phyloP scores from a whole-genome alignment of 2,888 invertebrate genomes.

The Meloe dianella region DNA sequence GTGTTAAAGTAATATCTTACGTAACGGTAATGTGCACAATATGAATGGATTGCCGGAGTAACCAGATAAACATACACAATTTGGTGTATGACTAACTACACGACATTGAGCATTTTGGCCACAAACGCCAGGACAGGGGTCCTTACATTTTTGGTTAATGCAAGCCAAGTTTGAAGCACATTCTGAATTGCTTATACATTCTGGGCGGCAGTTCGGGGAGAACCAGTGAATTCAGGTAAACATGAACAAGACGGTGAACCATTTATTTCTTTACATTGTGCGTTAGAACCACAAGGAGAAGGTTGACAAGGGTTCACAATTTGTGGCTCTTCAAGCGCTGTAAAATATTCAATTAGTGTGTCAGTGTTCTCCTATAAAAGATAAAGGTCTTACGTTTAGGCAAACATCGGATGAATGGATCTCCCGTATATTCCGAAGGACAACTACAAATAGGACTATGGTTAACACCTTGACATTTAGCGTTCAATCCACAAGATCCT shows the following conservation, averaged over 20 bases:
- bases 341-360: constrained; percentile 14
- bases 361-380: background rate
- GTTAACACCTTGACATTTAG: constrained; percentile 72
- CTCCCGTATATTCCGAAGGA: constrained; percentile 69
- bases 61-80: constrained; percentile 73
- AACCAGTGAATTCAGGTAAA: constrained; percentile 69
- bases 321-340: constrained; percentile 37
- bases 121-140: constrained; percentile 85
- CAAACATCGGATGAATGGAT: constrained; percentile 64
- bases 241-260: constrained; percentile 76
- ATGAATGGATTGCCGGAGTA: constrained; percentile 79
- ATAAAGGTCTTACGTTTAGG: constrained; percentile 52
- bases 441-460: constrained; percentile 77
- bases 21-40: constrained; percentile 60
- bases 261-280: constrained; percentile 68
- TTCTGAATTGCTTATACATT: constrained; percentile 71
- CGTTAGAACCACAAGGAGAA: constrained; percentile 59
- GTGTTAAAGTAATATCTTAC: constrained; percentile 41
- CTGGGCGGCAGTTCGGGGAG: constrained; percentile 68
- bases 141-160: constrained; percentile 75
- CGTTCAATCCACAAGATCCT: constrained; percentile 71
- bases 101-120: constrained; percentile 73
- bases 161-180: constrained; percentile 78
- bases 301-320: constrained; percentile 56
- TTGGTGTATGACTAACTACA: constrained; percentile 76